phyloP scores from a whole-genome alignment of 2,888 invertebrate species.

The Dioctria rufipes region DNA sequence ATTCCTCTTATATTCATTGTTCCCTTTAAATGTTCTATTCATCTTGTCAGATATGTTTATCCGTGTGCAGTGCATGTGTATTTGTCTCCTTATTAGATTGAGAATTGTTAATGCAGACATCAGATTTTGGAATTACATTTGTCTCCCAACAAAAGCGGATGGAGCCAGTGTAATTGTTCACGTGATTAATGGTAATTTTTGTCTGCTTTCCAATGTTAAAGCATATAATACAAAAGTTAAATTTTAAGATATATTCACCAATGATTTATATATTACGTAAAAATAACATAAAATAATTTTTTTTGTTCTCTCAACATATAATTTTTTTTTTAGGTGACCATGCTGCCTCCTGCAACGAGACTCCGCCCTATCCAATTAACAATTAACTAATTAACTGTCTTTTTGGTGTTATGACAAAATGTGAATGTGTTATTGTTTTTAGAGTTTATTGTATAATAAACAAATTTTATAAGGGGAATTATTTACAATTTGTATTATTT shows the following conservation, averaged over 20 bases:
- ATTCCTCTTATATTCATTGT: slow-evolving; percentile 22
- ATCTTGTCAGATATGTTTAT: background rate
- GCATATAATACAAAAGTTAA: background rate
- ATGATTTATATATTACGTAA: too few relatives aligned
- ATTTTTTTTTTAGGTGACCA: slow-evolving; percentile 78
- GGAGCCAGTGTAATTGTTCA: slow-evolving; percentile 89
- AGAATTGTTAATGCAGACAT: slow-evolving; percentile 82
- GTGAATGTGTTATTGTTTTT: slow-evolving; percentile 36
- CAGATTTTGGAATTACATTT: slow-evolving; percentile 91
- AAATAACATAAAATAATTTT: too few relatives aligned
- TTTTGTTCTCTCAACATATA: background rate
- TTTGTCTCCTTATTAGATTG: slow-evolving; percentile 71
- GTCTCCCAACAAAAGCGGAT: slow-evolving; percentile 88
- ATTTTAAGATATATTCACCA: too few relatives aligned
- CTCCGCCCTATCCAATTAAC: slow-evolving; percentile 75
- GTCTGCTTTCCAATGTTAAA: background rate
- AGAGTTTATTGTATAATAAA: slow-evolving; percentile 32
- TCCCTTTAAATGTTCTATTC: slow-evolving; percentile 51
- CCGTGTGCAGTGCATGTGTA: background rate
- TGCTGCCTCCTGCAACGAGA: slow-evolving; percentile 88
- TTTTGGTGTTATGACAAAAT: slow-evolving; percentile 35
- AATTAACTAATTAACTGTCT: slow-evolving; percentile 22
- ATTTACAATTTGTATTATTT: slow-evolving; percentile 33
- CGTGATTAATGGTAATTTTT: slow-evolving; percentile 85
- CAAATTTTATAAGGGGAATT: slow-evolving; percentile 38